phyloP scores from a whole-genome alignment of 2,797 vertebrate genomes.

The Cyclopterus lumpus region DNA sequence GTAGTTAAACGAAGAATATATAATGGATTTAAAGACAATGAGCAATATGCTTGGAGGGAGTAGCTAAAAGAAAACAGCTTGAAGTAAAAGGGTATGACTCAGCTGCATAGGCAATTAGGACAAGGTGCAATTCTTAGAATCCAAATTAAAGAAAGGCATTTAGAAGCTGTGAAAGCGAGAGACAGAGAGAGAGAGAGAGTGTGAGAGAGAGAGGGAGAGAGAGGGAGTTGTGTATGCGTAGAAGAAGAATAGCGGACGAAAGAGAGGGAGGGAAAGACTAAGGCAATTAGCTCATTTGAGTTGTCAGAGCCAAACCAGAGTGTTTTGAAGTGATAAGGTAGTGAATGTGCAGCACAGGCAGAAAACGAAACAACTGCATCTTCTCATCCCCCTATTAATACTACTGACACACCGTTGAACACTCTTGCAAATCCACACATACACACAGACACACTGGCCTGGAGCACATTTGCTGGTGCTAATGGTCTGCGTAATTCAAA shows the following conservation, averaged over 20 bases:
- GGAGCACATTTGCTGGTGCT: slow-evolving; percentile 64
- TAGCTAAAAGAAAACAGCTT: slow-evolving; percentile 48
- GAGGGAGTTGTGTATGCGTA: slow-evolving; percentile 45
- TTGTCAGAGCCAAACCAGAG: slow-evolving; percentile 70
- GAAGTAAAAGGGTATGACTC: slow-evolving; percentile 64
- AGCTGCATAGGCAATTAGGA: slow-evolving; percentile 63
- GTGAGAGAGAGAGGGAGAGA: not conserved
- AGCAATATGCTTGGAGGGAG: slow-evolving; percentile 30
- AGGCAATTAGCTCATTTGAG: slow-evolving; percentile 77
- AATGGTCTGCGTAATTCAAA: slow-evolving; percentile 79
- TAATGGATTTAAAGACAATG: slow-evolving; percentile 26
- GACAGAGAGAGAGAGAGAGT: slow-evolving; percentile 14
- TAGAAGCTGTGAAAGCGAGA: slow-evolving; percentile 31
- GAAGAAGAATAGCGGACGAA: slow-evolving; percentile 31
- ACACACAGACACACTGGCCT: slow-evolving; percentile 33
- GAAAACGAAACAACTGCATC: slow-evolving; percentile 62
- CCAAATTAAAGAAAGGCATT: slow-evolving; percentile 64
- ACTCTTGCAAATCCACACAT: slow-evolving; percentile 51
- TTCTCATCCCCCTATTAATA: slow-evolving; percentile 69
- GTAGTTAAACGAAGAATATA: slow-evolving; percentile 10
- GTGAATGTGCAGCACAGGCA: slow-evolving; percentile 58
- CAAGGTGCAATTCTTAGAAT: slow-evolving; percentile 69
- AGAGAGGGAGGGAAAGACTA: slow-evolving; percentile 50
- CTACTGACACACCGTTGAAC: slow-evolving; percentile 64
- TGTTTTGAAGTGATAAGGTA: slow-evolving; percentile 77